Conservation (phyloP, 2,797 vertebrate genomes). For the Myotis pilosus region DNA sequence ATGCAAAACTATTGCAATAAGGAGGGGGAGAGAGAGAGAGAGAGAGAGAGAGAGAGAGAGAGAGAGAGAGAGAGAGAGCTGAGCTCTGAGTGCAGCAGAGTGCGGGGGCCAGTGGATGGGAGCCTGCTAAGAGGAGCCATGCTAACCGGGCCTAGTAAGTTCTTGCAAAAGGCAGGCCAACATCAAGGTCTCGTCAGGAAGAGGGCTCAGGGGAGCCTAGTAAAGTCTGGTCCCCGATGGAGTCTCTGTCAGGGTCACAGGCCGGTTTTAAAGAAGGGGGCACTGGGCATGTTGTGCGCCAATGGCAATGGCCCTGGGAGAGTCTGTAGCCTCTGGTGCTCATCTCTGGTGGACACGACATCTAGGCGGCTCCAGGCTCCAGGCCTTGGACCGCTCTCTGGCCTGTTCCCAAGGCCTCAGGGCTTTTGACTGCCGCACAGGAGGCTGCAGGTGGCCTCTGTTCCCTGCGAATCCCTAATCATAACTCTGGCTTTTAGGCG, state of each 20-base stretch:
- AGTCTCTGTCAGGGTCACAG: neutral
- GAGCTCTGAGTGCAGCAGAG: neutral
- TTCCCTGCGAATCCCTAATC: conserved; percentile 30
- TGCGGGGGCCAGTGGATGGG: too few relatives aligned
- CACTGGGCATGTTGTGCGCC: too few relatives aligned
- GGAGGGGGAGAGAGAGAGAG: too few relatives aligned
- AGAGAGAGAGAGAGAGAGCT: neutral
- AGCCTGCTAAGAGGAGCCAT: neutral
- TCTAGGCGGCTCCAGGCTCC: too few relatives aligned
- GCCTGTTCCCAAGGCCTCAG: neutral
- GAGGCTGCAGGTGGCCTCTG: conserved; percentile 20
- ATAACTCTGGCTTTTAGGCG: conserved; percentile 6
- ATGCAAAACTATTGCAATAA: neutral
- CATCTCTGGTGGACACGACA: neutral
- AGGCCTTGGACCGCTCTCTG: neutral
- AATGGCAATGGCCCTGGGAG: rapidly evolving
- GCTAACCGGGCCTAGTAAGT: neutral
- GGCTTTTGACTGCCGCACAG: neutral
- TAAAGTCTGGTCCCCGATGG: neutral
- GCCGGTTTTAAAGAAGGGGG: neutral
- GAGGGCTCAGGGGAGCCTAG: neutral
- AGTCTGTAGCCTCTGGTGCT: neutral
- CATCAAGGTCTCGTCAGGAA: neutral
- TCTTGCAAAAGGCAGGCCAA: neutral
- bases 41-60: too few relatives aligned